Conservation (phyloP, 2,888 invertebrate genomes). For the Cenopis cana region DNA sequence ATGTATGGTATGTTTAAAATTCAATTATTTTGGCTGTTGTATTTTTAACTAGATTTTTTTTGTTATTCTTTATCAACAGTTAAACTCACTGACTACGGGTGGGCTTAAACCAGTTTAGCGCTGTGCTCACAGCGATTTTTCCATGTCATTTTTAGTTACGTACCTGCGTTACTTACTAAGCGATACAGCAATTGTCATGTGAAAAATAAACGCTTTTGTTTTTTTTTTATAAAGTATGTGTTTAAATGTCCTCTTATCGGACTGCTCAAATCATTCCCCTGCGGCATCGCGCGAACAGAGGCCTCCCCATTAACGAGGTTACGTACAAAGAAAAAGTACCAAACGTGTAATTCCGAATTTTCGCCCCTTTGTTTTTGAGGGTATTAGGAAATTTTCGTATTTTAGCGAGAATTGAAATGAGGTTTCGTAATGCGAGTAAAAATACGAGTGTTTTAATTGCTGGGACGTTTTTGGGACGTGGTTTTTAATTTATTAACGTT, state of each 20-base stretch:
- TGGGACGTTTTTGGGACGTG: background rate
- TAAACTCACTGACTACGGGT: too few relatives aligned
- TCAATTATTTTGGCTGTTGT: too few relatives aligned
- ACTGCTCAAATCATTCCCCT: conserved; percentile 16
- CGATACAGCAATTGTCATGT: too few relatives aligned
- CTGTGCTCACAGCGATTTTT: too few relatives aligned
- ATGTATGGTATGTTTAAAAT: too few relatives aligned
- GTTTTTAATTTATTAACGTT: conserved; percentile 5
- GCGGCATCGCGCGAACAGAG: conserved; percentile 19
- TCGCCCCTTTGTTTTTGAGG: conserved; percentile 31
- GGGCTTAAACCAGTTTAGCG: too few relatives aligned
- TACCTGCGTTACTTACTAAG: too few relatives aligned
- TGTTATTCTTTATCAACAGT: too few relatives aligned
- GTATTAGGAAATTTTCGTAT: conserved; percentile 22
- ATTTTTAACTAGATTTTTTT: too few relatives aligned
- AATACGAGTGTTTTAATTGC: conserved; percentile 33
- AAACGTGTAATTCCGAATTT: conserved; percentile 42
- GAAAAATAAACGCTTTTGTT: too few relatives aligned
- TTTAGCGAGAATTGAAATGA: conserved; percentile 37
- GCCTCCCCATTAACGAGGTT: conserved; percentile 42
- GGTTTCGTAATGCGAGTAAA: conserved; percentile 28
- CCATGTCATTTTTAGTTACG: too few relatives aligned
- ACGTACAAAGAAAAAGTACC: conserved; percentile 44
- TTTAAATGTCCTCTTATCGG: background rate
- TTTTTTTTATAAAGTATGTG: too few relatives aligned